Conservation (phyloP, 2,113 vertebrate species). For the Bubalus kerabau region DNA sequence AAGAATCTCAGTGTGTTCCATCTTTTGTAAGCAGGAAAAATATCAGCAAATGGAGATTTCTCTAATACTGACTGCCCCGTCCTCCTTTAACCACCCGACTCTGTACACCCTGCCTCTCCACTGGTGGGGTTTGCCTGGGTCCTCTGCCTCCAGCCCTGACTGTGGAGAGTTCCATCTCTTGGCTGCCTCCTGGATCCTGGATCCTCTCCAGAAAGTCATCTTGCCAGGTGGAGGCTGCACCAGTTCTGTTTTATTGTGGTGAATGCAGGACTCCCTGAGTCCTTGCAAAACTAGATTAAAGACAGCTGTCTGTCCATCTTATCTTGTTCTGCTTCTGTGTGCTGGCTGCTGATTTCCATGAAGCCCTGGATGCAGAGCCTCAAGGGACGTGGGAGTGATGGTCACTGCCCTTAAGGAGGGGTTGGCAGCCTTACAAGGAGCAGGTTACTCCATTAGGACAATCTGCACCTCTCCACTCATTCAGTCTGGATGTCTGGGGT, state of each 20-base stretch:
- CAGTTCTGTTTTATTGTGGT: neutral
- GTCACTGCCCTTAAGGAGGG: neutral
- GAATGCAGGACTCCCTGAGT: neutral
- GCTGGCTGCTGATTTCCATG: neutral
- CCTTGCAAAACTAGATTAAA: neutral
- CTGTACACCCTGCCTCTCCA: neutral
- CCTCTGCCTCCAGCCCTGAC: neutral
- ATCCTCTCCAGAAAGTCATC: neutral
- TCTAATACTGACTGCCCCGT: neutral
- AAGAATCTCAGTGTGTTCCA: neutral
- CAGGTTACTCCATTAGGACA: neutral
- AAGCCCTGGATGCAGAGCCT: neutral
- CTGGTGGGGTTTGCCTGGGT: neutral
- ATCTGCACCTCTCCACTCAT: neutral
- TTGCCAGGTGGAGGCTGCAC: neutral
- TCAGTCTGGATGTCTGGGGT: neutral
- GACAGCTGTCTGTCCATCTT: neutral
- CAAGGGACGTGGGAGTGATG: accelerated
- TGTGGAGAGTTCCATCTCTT: neutral
- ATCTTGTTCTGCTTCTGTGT: neutral
- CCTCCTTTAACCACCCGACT: neutral
- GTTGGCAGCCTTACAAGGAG: neutral
- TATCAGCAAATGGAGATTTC: neutral
- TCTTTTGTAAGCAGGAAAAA: neutral
- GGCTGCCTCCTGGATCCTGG: neutral